phyloP scores from a whole-genome alignment of 2,797 vertebrate species.

The Poeciliopsis gracilis region DNA sequence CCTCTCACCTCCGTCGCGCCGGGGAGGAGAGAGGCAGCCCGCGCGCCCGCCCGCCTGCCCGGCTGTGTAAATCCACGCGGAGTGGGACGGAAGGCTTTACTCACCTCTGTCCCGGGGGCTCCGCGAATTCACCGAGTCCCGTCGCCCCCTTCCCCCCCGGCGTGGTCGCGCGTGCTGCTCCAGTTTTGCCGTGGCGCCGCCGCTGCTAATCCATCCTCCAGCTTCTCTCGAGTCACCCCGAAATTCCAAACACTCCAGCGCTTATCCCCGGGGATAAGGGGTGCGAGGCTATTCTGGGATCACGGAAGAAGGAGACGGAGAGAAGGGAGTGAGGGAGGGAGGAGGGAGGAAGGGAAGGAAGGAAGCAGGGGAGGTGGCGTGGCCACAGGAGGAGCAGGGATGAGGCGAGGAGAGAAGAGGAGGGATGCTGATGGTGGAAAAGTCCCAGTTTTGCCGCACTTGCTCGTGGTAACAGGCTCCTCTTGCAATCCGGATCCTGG shows the following conservation, averaged over 20 bases:
- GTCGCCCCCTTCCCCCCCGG: slow-evolving; percentile 80
- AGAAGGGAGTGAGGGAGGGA: slow-evolving; percentile 27
- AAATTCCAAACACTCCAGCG: slow-evolving; percentile 28
- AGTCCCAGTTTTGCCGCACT: slow-evolving; percentile 71
- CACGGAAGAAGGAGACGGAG: slow-evolving; percentile 4
- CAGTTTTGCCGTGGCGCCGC: slow-evolving; percentile 74
- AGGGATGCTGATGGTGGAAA: slow-evolving; percentile 65
- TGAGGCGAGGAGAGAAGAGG: slow-evolving; percentile 30
- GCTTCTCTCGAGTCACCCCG: slow-evolving; percentile 35
- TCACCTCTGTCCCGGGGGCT: slow-evolving; percentile 85
- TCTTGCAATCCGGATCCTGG: slow-evolving; percentile 28
- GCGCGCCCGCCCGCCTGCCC: not conserved
- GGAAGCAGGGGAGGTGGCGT: slow-evolving; percentile 36
- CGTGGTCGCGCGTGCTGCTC: slow-evolving; percentile 81
- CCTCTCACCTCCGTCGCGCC: slow-evolving; percentile 8
- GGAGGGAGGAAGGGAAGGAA: slow-evolving; percentile 21
- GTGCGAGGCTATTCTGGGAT: slow-evolving; percentile 40
- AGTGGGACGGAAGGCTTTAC: slow-evolving; percentile 32
- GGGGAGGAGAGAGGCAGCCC: not conserved
- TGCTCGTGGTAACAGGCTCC: slow-evolving; percentile 43
- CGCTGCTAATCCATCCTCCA: slow-evolving; percentile 77
- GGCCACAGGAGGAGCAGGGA: slow-evolving; percentile 31
- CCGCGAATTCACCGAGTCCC: slow-evolving; percentile 82
- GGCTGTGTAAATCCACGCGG: not conserved
- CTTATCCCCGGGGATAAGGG: not conserved